Evolutionary conservation across 1,140 invertebrate genomes (phyloP).

Genomic region (Gryon sp.): DNA sequence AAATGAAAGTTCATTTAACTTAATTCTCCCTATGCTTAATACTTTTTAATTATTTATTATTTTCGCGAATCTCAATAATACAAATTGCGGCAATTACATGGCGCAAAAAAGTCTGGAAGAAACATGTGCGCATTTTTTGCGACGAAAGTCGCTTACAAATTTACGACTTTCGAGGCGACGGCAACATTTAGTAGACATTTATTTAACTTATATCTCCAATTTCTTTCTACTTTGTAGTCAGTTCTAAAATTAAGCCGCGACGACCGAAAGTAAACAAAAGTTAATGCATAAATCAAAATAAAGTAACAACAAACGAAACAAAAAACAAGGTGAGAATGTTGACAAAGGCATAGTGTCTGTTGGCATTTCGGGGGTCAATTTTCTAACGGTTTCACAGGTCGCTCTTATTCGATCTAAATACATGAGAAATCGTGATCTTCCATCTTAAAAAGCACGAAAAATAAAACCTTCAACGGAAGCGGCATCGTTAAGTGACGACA

Average conservation of each 20-base stretch:
- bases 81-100: slow-evolving; percentile 44
- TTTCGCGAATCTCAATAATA: slow-evolving; percentile 35
- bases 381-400: slow-evolving; percentile 47
- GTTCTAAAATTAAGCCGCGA: background rate
- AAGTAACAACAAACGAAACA: slow-evolving; percentile 1
- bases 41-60: slow-evolving; percentile 5
- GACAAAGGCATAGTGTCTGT: too few species aligned
- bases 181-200: slow-evolving; percentile 8
- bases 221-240: slow-evolving; percentile 2
- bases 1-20: too few species aligned
- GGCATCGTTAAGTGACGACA: slow-evolving; percentile 62
- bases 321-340: too few species aligned
- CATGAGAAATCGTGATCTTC: slow-evolving; percentile 55
- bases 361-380: slow-evolving; percentile 21
- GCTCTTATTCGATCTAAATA: slow-evolving; percentile 56
- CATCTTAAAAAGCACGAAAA: slow-evolving; percentile 58
- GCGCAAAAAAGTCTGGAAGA: slow-evolving; percentile 26
- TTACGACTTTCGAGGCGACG: slow-evolving; percentile 35
- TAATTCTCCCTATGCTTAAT: too few species aligned
- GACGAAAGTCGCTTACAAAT: slow-evolving; percentile 32
- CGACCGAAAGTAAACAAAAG: background rate
- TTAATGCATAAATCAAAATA: background rate
- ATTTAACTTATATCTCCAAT: background rate
- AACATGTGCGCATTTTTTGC: slow-evolving; percentile 40
- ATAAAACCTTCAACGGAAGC: slow-evolving; percentile 63